Conservation (phyloP, 2,797 vertebrate species). For the Mormyrus hasselquistii region DNA sequence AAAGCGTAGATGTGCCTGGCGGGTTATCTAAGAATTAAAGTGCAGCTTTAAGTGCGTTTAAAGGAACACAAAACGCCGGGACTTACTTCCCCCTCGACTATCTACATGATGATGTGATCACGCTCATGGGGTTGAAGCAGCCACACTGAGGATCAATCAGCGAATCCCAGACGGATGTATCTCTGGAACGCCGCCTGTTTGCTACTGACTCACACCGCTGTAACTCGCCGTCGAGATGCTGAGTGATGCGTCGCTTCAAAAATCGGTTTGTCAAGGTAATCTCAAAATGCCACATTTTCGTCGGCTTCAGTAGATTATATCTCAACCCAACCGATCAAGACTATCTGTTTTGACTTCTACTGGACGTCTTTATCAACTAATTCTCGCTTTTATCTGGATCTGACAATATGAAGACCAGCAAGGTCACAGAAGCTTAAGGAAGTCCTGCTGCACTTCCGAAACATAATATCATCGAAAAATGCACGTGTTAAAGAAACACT, state of each 20-base stretch:
- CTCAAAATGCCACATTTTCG: not conserved
- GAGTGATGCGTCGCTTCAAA: not conserved
- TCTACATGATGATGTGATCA: constrained; percentile 17
- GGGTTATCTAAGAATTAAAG: not conserved
- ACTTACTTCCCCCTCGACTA: constrained; percentile 2
- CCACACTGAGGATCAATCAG: constrained; percentile 28
- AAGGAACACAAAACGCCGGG: not conserved
- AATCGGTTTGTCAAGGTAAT: not conserved
- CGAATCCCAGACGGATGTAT: constrained; percentile 14
- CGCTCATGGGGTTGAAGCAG: constrained; percentile 26
- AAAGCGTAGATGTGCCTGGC: not conserved
- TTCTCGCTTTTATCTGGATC: not conserved
- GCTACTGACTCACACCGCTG: not conserved
- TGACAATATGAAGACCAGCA: not conserved
- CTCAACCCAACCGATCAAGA: not conserved
- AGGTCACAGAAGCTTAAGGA: not conserved
- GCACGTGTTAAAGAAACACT: not conserved
- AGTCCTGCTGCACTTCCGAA: not conserved
- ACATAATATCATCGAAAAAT: not conserved
- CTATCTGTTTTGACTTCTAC: not conserved
- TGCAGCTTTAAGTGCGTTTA: not conserved
- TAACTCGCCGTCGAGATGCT: not conserved
- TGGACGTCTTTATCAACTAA: not conserved
- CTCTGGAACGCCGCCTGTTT: not conserved
- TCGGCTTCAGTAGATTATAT: not conserved